These are phyloP conservation scores for Hypolimnas misippus DNA, from an alignment of 2,888 invertebrate genomes.

Conservation along the genomic window DNA sequence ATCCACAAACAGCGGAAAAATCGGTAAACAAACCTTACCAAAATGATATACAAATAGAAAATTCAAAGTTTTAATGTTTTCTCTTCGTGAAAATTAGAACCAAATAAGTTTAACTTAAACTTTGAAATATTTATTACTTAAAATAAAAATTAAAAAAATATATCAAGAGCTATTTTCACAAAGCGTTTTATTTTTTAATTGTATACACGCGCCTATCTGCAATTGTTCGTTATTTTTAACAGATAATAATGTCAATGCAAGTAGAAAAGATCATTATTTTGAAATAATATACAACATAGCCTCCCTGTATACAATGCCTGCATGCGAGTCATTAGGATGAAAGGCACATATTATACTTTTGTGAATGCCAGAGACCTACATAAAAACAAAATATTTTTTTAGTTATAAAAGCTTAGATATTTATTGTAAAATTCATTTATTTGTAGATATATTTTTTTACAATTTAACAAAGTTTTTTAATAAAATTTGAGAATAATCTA, in stretches of 20 bases:
- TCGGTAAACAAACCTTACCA: too few species aligned
- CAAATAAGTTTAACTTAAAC: too few species aligned
- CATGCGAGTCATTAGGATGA: constrained; percentile 20
- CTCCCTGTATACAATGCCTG: constrained; percentile 2
- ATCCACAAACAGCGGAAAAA: too few species aligned
- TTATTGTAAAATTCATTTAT: neutral
- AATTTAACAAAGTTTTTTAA: neutral
- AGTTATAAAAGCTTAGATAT: neutral
- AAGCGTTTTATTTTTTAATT: too few species aligned
- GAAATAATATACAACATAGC: neutral
- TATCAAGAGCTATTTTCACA: too few species aligned
- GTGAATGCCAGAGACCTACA: constrained; percentile 3
- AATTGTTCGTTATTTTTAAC: neutral
- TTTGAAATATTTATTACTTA: too few species aligned
- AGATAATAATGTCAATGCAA: neutral
- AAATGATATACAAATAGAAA: too few species aligned
- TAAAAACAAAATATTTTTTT: constrained; percentile 2
- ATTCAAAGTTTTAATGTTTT: too few species aligned
- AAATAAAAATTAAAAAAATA: too few species aligned
- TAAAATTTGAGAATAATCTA: too few species aligned
- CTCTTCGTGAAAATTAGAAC: too few species aligned
- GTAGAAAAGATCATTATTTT: constrained; percentile 6
- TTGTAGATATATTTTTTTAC: neutral
- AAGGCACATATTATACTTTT: constrained; percentile 16
- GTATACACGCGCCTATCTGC: too few species aligned